Evolutionary conservation across 2,888 invertebrate genomes (phyloP), one percentile per base, ranked within the genome.

Genomic region (Limnephilus auricula): DNA sequence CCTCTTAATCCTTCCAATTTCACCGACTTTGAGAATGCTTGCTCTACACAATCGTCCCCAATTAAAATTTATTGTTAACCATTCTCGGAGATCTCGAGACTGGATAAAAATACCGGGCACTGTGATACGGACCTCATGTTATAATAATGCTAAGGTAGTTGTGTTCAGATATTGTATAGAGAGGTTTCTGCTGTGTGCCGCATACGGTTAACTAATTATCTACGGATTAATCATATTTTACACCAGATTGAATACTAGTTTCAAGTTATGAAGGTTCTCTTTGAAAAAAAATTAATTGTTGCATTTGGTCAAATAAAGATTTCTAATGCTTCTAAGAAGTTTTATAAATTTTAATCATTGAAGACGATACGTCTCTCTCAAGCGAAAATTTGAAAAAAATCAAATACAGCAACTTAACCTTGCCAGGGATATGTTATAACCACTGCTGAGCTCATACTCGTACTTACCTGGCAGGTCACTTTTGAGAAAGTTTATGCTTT

Each of bases 51-150:
- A 90, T 91, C 80, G 92, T 92, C 91, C 91, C 92, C 92, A 92
- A 92, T 92, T 92, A 92, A 92, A 92, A 92, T 92, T 91, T 92
- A 92, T 92, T 92, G 92, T 92, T 92, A 84, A 87, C 92, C 87
- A 78, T 45, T 65, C 91, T 25, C 50, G 78, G 82, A 91, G 91
- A 91, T 91, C 65, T 37, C 78, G 91, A 84, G 78, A 9, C 31
- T 15, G 79, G 91, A 89, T 89, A 86, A 91, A 91, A 84, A 87
- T 65, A 65, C 30, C 31, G 32, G 87, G 65, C 32, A 45, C 30
- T 87, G 50, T 65, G 65, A 45, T 85, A 40, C 85, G 85, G 45
- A 85, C 85, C 13, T 40, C 65, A 65, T 6, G 65, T 65, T 65
- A 65, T n/a, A n/a, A 65, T 65, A n/a, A 25, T 65, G n/a, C 65